phyloP scores from a whole-genome alignment of 2,113 vertebrate species.

The Marcusenius ussheri region DNA sequence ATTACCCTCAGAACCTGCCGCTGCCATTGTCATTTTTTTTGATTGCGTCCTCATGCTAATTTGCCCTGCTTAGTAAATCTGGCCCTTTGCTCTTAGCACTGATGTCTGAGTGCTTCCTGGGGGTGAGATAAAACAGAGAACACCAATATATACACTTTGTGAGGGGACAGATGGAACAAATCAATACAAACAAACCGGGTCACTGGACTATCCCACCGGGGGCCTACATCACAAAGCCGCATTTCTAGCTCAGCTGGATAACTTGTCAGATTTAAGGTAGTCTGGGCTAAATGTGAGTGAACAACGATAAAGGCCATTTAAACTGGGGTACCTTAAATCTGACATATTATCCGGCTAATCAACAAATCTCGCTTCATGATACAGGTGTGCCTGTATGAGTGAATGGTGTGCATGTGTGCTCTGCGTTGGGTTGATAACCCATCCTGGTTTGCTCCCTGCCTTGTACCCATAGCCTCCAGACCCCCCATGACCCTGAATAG shows the following conservation, averaged over 20 bases:
- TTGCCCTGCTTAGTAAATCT: not conserved
- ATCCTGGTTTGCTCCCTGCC: not conserved
- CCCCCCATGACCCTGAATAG: not conserved
- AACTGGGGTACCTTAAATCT: not conserved
- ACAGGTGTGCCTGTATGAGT: not conserved
- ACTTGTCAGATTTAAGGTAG: not conserved
- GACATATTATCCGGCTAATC: not conserved
- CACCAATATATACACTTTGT: not conserved
- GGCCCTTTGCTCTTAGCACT: not conserved
- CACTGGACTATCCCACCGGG: not conserved
- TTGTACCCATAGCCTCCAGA: not conserved
- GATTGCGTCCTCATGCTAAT: not conserved
- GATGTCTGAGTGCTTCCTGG: not conserved
- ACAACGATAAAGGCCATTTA: not conserved
- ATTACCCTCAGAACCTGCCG: not conserved
- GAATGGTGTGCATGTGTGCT: too few species aligned
- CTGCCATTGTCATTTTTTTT: not conserved
- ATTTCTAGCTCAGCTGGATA: not conserved
- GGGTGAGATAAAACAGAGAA: not conserved
- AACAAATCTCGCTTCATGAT: not conserved
- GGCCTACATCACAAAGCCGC: not conserved
- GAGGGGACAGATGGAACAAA: not conserved
- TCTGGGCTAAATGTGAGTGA: not conserved
- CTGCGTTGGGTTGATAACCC: not conserved
- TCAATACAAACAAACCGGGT: not conserved